phyloP scores from a whole-genome alignment of 2,113 vertebrate genomes.

The Chaenocephalus aceratus region DNA sequence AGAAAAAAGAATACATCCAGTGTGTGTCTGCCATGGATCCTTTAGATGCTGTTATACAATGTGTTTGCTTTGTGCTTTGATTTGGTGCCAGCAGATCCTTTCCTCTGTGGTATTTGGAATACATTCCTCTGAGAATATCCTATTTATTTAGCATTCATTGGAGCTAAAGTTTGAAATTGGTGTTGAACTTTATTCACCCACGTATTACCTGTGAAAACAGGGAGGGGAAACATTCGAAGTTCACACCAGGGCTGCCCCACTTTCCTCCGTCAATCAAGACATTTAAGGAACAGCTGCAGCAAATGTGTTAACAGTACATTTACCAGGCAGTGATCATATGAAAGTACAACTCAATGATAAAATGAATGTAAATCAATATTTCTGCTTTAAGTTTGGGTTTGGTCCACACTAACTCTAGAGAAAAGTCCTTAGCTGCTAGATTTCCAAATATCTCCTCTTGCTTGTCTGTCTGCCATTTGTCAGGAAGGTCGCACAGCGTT shows the following conservation, averaged over 20 bases:
- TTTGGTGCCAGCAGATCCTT: conserved; percentile 8
- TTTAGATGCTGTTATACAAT: conserved; percentile 22
- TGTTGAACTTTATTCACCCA: conserved; percentile 19
- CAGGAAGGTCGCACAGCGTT: no score
- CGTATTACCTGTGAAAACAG: conserved; percentile 27
- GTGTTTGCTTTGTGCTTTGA: conserved; percentile 36
- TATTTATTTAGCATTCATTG: conserved; percentile 29
- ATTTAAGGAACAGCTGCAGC: background rate
- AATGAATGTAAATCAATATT: background rate
- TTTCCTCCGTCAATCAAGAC: conserved; percentile 23
- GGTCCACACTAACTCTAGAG: background rate
- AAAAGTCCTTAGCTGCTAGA: background rate
- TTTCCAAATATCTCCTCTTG: no score
- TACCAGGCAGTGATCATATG: background rate
- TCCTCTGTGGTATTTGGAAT: conserved; percentile 19
- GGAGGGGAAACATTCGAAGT: background rate
- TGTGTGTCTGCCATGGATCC: conserved; percentile 14
- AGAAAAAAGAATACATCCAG: conserved; percentile 6
- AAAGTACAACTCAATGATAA: background rate
- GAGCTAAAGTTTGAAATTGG: conserved; percentile 18
- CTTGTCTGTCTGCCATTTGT: no score
- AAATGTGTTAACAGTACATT: conserved; percentile 1
- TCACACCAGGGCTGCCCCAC: conserved; percentile 26
- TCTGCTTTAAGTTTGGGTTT: background rate
- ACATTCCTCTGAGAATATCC: conserved; percentile 27